These are phyloP conservation scores for Pipistrellus nathusii DNA, from an alignment of 2,797 vertebrate species.

Conservation along the genomic window DNA sequence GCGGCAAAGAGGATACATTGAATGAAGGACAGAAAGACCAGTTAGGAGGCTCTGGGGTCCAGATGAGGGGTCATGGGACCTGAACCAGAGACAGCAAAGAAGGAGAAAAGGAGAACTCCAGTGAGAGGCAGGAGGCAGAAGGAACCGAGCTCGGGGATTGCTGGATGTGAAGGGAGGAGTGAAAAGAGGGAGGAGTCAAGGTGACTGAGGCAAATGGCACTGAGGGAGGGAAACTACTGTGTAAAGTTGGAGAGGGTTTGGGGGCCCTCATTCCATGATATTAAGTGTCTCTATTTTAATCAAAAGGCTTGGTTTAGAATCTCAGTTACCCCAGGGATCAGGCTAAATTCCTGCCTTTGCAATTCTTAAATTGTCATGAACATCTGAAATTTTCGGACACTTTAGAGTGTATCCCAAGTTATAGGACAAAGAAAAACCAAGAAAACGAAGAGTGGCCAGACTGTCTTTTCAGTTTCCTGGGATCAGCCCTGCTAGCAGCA, in stretches of 20 bases:
- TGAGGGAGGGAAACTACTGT: neutral
- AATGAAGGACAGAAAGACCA: neutral
- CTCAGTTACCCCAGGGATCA: constrained; percentile 45
- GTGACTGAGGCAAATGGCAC: neutral
- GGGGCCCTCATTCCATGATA: constrained; percentile 45
- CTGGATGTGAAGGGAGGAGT: neutral
- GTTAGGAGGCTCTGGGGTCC: neutral
- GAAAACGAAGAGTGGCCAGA: neutral
- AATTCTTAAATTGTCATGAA: constrained; percentile 48
- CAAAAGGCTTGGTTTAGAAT: constrained; percentile 55
- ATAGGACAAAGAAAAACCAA: constrained; percentile 48
- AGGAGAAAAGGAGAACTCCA: neutral
- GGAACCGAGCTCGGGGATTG: neutral
- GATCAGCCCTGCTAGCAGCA: neutral
- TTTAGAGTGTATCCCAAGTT: constrained; percentile 42
- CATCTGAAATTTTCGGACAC: constrained; percentile 57
- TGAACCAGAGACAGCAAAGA: neutral
- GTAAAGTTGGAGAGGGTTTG: constrained; percentile 23
- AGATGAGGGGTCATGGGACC: neutral
- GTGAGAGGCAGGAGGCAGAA: neutral
- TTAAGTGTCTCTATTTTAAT: constrained; percentile 70
- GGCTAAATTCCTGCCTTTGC: constrained; percentile 49
- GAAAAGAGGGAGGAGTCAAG: neutral
- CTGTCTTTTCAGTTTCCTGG: fast-evolving
- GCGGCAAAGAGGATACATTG: neutral